Conservation (phyloP, 2,797 vertebrate genomes). For the Bradypodion pumilum region DNA sequence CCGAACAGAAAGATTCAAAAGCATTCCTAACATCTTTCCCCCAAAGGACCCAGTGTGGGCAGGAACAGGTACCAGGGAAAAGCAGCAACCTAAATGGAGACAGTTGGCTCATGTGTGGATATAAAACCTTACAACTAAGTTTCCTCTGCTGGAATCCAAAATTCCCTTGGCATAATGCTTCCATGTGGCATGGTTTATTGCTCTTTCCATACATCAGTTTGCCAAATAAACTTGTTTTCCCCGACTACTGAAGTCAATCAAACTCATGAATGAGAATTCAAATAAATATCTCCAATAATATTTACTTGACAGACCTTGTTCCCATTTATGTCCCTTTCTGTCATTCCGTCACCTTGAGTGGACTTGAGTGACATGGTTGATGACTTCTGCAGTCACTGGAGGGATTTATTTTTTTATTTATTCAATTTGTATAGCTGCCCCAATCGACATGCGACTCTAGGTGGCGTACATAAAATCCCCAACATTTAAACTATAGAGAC, state of each 20-base stretch:
- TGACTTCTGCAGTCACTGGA: neutral
- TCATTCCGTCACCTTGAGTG: neutral
- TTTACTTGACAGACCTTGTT: neutral
- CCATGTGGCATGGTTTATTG: neutral
- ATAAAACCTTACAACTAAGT: neutral
- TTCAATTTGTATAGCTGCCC: no score
- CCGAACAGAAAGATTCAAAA: no score
- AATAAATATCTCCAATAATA: constrained; percentile 22
- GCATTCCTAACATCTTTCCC: neutral
- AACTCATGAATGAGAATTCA: constrained; percentile 22
- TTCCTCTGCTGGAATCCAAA: constrained; percentile 2
- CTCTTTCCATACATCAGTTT: constrained; percentile 14
- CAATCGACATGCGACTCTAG: no score
- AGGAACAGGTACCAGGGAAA: neutral
- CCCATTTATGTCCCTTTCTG: neutral
- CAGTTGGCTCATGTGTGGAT: neutral
- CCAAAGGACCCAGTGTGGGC: neutral
- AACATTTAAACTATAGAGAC: no score
- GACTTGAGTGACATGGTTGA: neutral
- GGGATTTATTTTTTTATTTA: no score
- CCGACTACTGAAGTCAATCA: constrained; percentile 17
- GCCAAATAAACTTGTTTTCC: constrained; percentile 26
- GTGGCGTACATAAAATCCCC: no score
- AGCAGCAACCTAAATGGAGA: neutral
- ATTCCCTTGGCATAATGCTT: neutral